Conservation (phyloP, 1,140 invertebrate species). For the Pentalonia nigronervosa region DNA sequence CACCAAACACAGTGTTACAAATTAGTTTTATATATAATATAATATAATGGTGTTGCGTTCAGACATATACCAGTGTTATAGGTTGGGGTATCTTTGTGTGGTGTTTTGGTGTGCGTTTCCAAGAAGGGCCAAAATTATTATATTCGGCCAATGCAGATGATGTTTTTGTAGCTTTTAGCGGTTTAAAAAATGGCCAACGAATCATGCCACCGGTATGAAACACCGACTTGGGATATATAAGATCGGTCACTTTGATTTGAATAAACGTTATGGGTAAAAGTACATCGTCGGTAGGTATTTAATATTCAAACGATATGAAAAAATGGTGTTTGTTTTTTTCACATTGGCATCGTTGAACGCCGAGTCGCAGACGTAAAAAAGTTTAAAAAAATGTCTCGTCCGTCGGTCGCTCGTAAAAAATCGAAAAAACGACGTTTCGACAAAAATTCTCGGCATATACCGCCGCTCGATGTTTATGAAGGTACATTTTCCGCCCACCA, state of each 20-base stretch:
- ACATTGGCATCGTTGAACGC: too few relatives aligned
- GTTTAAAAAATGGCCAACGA: neutral
- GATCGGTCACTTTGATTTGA: neutral
- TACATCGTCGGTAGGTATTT: too few relatives aligned
- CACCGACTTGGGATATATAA: neutral
- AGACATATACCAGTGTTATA: neutral
- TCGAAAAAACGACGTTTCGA: neutral
- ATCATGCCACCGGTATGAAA: neutral
- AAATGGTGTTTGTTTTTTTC: neutral
- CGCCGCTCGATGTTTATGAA: neutral
- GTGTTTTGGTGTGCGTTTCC: neutral
- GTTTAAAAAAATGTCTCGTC: too few relatives aligned
- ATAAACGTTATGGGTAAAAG: neutral
- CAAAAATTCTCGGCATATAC: neutral
- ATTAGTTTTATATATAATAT: neutral
- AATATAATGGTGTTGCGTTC: neutral
- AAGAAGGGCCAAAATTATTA: neutral
- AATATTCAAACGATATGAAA: too few relatives aligned
- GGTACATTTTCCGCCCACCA: neutral
- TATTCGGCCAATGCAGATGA: neutral
- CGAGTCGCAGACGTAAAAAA: too few relatives aligned
- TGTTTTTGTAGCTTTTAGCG: neutral
- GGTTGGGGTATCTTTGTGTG: neutral
- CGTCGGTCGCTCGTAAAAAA: neutral
- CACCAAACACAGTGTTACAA: neutral